Evolutionary conservation across 1,140 invertebrate genomes (phyloP).

Genomic region (Manduca sexta): DNA sequence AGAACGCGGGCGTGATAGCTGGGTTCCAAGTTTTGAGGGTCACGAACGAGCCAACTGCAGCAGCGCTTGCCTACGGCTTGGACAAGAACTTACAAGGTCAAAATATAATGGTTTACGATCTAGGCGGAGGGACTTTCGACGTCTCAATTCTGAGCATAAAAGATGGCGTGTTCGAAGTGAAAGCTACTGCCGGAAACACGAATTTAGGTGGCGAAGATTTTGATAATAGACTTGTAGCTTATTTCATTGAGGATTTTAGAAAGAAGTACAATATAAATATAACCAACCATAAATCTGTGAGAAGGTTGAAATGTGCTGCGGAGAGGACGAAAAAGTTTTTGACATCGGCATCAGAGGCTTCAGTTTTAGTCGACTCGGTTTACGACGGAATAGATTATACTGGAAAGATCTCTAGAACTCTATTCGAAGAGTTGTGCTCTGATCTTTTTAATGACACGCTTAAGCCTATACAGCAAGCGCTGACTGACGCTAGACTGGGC

Average conservation of each 20-base stretch:
- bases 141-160: conserved; percentile 86
- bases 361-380: conserved; percentile 83
- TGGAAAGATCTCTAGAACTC: conserved; percentile 44
- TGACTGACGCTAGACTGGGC: conserved; percentile 76
- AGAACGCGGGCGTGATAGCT: conserved; percentile 77
- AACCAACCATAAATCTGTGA: conserved; percentile 70
- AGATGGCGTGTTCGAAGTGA: conserved; percentile 81
- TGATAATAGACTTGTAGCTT: conserved; percentile 82
- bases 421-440: conserved; percentile 70
- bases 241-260: conserved; percentile 72
- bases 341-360: conserved; percentile 83
- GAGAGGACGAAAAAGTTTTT: conserved; percentile 87
- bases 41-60: conserved; percentile 84
- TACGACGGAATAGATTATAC: conserved; percentile 72
- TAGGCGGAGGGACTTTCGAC: conserved; percentile 82
- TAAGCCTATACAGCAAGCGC: conserved; percentile 66
- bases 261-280: conserved; percentile 71
- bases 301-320: conserved; percentile 84
- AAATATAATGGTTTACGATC: conserved; percentile 77
- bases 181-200: conserved; percentile 78
- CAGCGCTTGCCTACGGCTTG: conserved; percentile 81
- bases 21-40: conserved; percentile 81
- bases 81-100: conserved; percentile 79
- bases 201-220: conserved; percentile 84
- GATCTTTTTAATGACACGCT: conserved; percentile 68